Percentiles rank a stretch among this genome's conserved stretches.
phyloP scores from a whole-genome alignment of 2,888 invertebrate species.

The Hypercompe scribonia region DNA sequence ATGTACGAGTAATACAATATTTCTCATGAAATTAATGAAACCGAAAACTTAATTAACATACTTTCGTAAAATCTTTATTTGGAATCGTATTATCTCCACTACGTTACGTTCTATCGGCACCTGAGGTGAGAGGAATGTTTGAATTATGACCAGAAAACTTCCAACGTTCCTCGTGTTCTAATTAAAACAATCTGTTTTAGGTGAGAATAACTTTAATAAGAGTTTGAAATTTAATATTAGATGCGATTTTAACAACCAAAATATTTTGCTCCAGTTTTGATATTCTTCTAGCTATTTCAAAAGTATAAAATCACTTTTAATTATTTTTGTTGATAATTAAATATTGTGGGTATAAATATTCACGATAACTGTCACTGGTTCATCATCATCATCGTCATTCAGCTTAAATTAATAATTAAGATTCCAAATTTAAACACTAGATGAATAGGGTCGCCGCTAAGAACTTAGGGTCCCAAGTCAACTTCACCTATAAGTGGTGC shows the following conservation, averaged over 20 bases:
- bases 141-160: slow-evolving; percentile 63
- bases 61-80: slow-evolving; percentile 18
- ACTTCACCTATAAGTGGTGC: no score
- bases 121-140: slow-evolving; percentile 38
- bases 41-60: neutral
- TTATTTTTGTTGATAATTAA: neutral
- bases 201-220: slow-evolving; percentile 62
- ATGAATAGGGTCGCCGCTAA: no score
- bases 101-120: slow-evolving; percentile 34
- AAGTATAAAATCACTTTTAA: neutral
- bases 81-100: slow-evolving; percentile 15
- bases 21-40: neutral
- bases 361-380: no score
- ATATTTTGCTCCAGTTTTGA: neutral
- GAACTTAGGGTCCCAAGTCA: no score
- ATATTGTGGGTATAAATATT: no score
- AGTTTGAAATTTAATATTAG: slow-evolving; percentile 38
- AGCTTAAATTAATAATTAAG: no score
- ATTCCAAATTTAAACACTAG: no score
- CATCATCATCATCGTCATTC: no score
- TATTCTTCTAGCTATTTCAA: neutral
- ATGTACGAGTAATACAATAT: neutral
- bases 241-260: neutral
- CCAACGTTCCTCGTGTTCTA: slow-evolving; percentile 66
- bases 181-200: slow-evolving; percentile 67